phyloP scores from a whole-genome alignment of 1,140 invertebrate genomes.

The Cydia fagiglandana region DNA sequence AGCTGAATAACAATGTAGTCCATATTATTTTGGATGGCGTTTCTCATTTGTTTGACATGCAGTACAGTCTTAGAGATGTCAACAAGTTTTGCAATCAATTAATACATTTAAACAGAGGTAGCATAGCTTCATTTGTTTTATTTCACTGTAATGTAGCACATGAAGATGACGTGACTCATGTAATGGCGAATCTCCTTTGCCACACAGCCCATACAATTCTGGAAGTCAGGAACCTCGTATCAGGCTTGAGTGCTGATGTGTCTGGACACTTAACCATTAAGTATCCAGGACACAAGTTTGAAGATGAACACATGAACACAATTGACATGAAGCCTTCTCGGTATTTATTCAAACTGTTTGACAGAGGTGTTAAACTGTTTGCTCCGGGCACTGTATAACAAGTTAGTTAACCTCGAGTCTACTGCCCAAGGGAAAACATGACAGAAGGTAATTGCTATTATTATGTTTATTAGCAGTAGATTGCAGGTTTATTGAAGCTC shows the following conservation, averaged over 20 bases:
- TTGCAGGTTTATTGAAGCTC: neutral
- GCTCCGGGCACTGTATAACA: slow-evolving; percentile 79
- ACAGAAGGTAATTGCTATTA: neutral
- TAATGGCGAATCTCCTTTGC: slow-evolving; percentile 80
- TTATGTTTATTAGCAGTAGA: neutral
- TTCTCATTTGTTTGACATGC: slow-evolving; percentile 84
- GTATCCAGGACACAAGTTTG: slow-evolving; percentile 68
- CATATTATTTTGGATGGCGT: slow-evolving; percentile 85
- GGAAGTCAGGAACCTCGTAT: slow-evolving; percentile 82
- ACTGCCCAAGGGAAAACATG: neutral
- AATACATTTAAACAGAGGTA: slow-evolving; percentile 53
- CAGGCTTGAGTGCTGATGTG: slow-evolving; percentile 84
- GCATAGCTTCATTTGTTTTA: slow-evolving; percentile 59
- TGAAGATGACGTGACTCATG: slow-evolving; percentile 79
- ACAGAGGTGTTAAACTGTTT: slow-evolving; percentile 85
- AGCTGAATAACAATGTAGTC: slow-evolving; percentile 64
- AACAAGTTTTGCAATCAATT: slow-evolving; percentile 79
- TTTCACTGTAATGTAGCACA: slow-evolving; percentile 69
- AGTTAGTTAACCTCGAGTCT: neutral
- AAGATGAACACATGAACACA: slow-evolving; percentile 59
- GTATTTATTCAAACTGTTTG: slow-evolving; percentile 85
- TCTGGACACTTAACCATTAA: slow-evolving; percentile 83
- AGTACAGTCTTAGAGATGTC: slow-evolving; percentile 77
- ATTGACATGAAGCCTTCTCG: slow-evolving; percentile 65
- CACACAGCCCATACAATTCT: slow-evolving; percentile 82